A percentile compares a stretch with the other conserved stretches of the same genome.
Evolutionary conservation across 2,888 invertebrate species (phyloP).

Genomic region (Zygothrica quintamaculata): DNA sequence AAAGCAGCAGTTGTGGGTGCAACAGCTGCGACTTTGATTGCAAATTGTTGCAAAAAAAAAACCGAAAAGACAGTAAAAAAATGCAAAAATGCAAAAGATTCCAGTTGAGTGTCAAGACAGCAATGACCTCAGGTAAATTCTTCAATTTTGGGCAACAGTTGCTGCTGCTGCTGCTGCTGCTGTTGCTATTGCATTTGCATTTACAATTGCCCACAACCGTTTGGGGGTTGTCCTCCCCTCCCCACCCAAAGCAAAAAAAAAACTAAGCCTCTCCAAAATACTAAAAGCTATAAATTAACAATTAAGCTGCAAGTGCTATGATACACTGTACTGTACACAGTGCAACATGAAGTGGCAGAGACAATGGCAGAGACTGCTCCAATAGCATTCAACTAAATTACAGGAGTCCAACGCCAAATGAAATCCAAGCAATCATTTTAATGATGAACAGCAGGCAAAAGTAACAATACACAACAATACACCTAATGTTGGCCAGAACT

Average conservation of each 20-base stretch:
- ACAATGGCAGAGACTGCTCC: constrained; percentile 26
- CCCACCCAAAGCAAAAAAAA: no score
- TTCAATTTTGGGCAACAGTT: constrained; percentile 49
- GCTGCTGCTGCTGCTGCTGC: no score
- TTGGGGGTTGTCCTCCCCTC: constrained; percentile 7
- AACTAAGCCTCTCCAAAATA: constrained; percentile 2
- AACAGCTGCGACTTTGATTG: constrained; percentile 59
- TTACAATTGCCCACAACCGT: constrained; percentile 29
- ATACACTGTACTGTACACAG: no score
- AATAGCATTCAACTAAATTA: constrained; percentile 40
- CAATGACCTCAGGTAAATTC: constrained; percentile 68
- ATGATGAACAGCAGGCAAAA: constrained; percentile 41
- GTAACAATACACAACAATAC: constrained; percentile 3
- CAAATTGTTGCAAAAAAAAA: constrained; percentile 12
- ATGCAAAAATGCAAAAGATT: constrained; percentile 28
- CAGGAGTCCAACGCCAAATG: constrained; percentile 46
- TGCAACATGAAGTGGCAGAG: no score
- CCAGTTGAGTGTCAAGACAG: constrained; percentile 67
- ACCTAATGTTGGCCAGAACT: neutral
- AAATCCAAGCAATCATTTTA: constrained; percentile 52
- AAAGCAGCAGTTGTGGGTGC: constrained; percentile 48
- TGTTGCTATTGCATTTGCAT: constrained; percentile 39
- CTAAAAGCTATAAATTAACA: constrained; percentile 35
- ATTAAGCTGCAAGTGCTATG: constrained; percentile 36
- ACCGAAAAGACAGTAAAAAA: constrained; percentile 3